Evolutionary conservation across 2,888 invertebrate species (phyloP).

Genomic region (Microctonus hyperodae): DNA sequence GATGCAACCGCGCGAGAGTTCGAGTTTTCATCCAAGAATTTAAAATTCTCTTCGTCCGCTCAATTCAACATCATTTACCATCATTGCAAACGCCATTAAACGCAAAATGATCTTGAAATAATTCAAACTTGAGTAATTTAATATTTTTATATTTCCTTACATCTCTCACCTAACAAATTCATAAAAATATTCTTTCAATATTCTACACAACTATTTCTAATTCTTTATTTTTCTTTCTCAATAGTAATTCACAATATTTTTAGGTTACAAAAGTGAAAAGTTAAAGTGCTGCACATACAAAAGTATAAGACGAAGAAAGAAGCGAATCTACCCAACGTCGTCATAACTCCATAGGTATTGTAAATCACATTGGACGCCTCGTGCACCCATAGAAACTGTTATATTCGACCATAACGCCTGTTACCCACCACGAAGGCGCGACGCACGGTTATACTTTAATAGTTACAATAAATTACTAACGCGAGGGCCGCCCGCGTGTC

Average conservation of each 20-base stretch:
- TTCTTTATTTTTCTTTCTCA: background rate
- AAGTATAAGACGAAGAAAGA: background rate
- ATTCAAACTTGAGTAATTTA: constrained; percentile 12
- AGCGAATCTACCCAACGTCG: constrained; percentile 41
- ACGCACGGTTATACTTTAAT: constrained; percentile 57
- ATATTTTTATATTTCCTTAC: constrained; percentile 10
- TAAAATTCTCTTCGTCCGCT: constrained; percentile 19
- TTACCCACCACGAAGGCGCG: constrained; percentile 56
- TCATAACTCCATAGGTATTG: constrained; percentile 59
- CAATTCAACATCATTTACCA: constrained; percentile 7
- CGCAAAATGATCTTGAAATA: background rate
- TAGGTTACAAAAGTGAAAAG: constrained; percentile 9
- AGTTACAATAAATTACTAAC: constrained; percentile 59
- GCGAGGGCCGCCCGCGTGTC: constrained; percentile 50
- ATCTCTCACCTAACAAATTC: background rate
- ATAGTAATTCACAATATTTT: background rate
- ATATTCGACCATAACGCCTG: constrained; percentile 58
- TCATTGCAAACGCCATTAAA: constrained; percentile 13
- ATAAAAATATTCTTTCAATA: background rate
- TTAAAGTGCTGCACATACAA: background rate
- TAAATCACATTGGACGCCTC: constrained; percentile 59
- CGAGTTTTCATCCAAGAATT: constrained; percentile 21
- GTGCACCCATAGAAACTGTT: constrained; percentile 60
- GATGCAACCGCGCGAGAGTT: background rate
- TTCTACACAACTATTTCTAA: background rate